Percentiles rank a stretch among this genome's conserved stretches.
phyloP scores from a whole-genome alignment of 2,113 vertebrate species.

The Taurulus bubalis region DNA sequence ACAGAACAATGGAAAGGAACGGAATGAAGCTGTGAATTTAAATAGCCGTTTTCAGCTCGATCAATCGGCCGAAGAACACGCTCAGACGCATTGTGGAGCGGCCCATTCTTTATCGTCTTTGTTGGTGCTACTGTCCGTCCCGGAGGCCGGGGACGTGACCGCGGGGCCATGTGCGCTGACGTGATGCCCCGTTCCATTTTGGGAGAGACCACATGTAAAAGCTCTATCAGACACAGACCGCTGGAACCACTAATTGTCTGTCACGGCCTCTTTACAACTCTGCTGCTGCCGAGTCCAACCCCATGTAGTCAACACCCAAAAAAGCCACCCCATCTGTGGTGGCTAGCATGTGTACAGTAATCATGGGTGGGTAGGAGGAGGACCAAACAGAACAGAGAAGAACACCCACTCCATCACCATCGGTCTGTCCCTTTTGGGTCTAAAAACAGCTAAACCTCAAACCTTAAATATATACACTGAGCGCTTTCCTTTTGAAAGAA shows the following conservation, averaged over 20 bases:
- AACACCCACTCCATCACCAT: constrained; percentile 65
- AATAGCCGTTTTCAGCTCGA: constrained; percentile 3
- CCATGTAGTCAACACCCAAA: constrained; percentile 61
- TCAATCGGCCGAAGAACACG: constrained; percentile 7
- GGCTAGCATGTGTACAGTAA: constrained; percentile 60
- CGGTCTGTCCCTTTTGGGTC: constrained; percentile 44
- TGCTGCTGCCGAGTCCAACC: constrained; percentile 47
- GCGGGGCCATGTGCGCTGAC: constrained; percentile 7
- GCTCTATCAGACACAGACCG: constrained; percentile 58
- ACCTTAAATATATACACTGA: constrained; percentile 55
- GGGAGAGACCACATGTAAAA: constrained; percentile 71
- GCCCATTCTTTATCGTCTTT: not conserved
- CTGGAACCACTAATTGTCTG: constrained; percentile 71
- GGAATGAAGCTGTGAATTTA: not conserved
- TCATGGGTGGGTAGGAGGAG: constrained; percentile 53
- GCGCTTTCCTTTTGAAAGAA: constrained; percentile 43
- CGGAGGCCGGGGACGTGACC: constrained; percentile 1
- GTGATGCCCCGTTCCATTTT: constrained; percentile 63
- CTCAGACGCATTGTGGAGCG: not conserved
- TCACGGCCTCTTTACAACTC: constrained; percentile 58
- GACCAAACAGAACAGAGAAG: constrained; percentile 46
- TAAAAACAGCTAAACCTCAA: constrained; percentile 74
- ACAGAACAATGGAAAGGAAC: not conserved
- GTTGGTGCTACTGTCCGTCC: not conserved
- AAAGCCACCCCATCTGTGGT: constrained; percentile 58